Evolutionary conservation across 2,113 vertebrate genomes (phyloP).

Genomic region (Esox niger): DNA sequence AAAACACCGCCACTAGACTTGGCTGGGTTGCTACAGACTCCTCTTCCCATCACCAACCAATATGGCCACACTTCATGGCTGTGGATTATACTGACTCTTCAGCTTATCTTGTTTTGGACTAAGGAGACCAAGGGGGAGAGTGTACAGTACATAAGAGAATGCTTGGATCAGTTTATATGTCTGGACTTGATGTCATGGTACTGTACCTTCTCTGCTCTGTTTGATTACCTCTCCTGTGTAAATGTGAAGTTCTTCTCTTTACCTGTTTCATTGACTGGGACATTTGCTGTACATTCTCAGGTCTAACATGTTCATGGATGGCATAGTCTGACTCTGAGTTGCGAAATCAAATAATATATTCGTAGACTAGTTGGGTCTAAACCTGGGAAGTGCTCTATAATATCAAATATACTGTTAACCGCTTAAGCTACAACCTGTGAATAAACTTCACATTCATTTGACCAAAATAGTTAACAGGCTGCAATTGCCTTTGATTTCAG

Average conservation of each 20-base stretch:
- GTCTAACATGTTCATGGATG: no score
- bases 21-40: not conserved
- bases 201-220: not conserved
- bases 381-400: not conserved
- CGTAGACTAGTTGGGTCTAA: not conserved
- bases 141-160: not conserved
- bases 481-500: no score
- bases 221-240: not conserved
- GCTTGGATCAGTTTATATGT: not conserved
- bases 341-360: not conserved
- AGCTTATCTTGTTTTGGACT: not conserved
- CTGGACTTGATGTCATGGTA: not conserved
- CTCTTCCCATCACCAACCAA: not conserved
- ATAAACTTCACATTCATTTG: not conserved
- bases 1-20: not conserved
- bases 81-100: not conserved
- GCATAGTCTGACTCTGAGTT: no score
- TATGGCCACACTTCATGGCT: not conserved
- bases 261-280: no score
- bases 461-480: no score
- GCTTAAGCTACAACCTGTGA: not conserved
- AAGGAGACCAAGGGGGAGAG: not conserved
- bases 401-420: not conserved
- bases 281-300: no score
- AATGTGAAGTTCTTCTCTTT: no score